Evolutionary conservation across 2,888 invertebrate genomes (phyloP), one percentile per base, ranked within the genome.

Genomic region (Yponomeuta evonymella): DNA sequence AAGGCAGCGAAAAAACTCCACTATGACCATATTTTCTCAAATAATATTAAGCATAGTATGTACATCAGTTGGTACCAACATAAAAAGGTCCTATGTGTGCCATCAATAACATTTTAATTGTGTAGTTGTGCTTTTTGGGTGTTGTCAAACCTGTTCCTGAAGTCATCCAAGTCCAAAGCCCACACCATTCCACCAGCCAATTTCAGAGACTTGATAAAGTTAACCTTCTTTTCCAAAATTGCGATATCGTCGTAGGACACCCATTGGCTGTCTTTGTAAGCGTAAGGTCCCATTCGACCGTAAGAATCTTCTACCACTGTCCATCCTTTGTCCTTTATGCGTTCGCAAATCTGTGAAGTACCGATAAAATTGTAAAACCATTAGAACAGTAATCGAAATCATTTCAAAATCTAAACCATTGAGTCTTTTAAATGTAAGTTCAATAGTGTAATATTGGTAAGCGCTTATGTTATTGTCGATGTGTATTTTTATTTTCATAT

Each of bases 111-210:
- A 23, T 23, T 43, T 43, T 5, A 43, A 43, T 43, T 43, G 43
- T 43, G 43, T 8, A 43, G 43, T 36, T 36, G 36, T 36, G 36
- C 36, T 36, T 36, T 36, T 36, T 70, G 15, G 29, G 3, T 48
- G 58, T 69, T 63, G 23, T 58, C 33, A 70, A 81, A 92, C 92
- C 91, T 93, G 80, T 96, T 95, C 74, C 94, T 94, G 81, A 97
- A 97, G 85, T 98, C 97, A 77, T 98, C 97, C 75, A 97, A 93
- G 89, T 97, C 97, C 58, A 97, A 88, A 0, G 97, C 97, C 97
- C 97, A 97, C 66, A 97, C 94, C 97, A 97, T 97, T 29, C 96
- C 97, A 72, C 97, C 97, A 15, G 95, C 97, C 29, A 98, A 93
- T 73, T 95, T 94, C 85, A 96, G 92, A 15, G 95, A 93, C 73